Evolutionary conservation across 2,797 vertebrate species (phyloP), one percentile per base, ranked within the genome.

Genomic region (Microcaecilia unicolor): DNA sequence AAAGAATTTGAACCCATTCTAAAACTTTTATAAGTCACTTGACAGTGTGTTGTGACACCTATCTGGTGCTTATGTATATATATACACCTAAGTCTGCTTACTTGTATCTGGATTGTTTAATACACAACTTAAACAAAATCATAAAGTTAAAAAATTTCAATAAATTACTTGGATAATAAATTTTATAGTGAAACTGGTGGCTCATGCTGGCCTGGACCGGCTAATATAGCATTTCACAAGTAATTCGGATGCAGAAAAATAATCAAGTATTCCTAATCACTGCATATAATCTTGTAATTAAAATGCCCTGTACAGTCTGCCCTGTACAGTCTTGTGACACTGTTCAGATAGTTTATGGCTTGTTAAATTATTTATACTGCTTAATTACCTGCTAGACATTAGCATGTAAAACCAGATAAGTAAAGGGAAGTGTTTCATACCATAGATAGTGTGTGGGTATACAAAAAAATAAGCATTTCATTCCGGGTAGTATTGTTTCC

Each of bases 351-450:
- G 21, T 27, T 23, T 20, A 16, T 2, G 28, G 41, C 16, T 0
- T 0, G 19, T 30, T 48, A 39, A 58, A 41, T 35, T 41, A 26
- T 8, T 22, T 2, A 7, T 60, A 27, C 27, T 19, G 20, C 37
- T 55, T 41, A 42, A 28, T 28, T 37, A 47, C 41, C 35, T 25
- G 44, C 18, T 33, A 0, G 0, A 33, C 1, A 8, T 31, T 28
- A 39, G 36, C 2, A 1, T 25, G 52, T 44, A 18, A 39, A 31
- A 1, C 0, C 4, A 11, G 10, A 37, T 23, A 47, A 32, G 68
- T 37, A 55, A n/a, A n/a, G 25, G 15, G 9, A 25, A 44, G 29
- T 25, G 48, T 17, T 41, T 60, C 62, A 44, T 52, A 22, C 46
- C 15, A 23, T 10, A 22, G 10, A 28, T 12, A 5, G 31, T 44